These are phyloP conservation scores for Leptogaster cylindrica DNA, from an alignment of 2,888 invertebrate genomes.

Conservation along the genomic window DNA sequence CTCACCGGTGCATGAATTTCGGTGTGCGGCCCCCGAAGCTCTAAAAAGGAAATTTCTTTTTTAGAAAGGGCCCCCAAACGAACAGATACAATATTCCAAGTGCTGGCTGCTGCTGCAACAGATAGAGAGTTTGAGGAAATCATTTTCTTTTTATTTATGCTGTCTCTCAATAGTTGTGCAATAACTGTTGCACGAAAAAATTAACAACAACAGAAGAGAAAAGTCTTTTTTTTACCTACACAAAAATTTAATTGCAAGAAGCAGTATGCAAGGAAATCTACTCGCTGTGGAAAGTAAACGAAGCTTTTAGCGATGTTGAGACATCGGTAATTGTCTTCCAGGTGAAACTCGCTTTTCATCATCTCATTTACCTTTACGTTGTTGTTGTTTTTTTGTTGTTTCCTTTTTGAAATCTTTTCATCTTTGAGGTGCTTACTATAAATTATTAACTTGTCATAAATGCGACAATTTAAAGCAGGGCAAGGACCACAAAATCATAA, in stretches of 20 bases:
- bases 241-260: slow-evolving; percentile 35
- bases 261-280: slow-evolving; percentile 22
- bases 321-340: slow-evolving; percentile 15
- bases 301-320: slow-evolving; percentile 19
- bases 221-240: slow-evolving; percentile 34
- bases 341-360: too few relatives aligned
- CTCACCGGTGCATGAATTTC: slow-evolving; percentile 25
- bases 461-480: too few relatives aligned
- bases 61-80: slow-evolving; percentile 22
- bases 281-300: slow-evolving; percentile 24
- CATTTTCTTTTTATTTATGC: slow-evolving; percentile 35
- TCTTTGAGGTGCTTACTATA: too few relatives aligned
- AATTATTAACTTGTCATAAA: too few relatives aligned
- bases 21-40: slow-evolving; percentile 21
- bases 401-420: too few relatives aligned
- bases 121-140: slow-evolving; percentile 29
- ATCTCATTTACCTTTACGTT: too few relatives aligned
- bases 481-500: too few relatives aligned
- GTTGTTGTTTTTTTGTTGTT: too few relatives aligned
- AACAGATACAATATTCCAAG: background rate
- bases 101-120: background rate
- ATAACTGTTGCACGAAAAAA: slow-evolving; percentile 21
- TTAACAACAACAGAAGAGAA: too few relatives aligned
- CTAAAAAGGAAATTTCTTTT: slow-evolving; percentile 34
- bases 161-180: slow-evolving; percentile 25